Evolutionary conservation across 2,888 invertebrate species (phyloP).

Genomic region (Poecilobothrus nobilitatus): DNA sequence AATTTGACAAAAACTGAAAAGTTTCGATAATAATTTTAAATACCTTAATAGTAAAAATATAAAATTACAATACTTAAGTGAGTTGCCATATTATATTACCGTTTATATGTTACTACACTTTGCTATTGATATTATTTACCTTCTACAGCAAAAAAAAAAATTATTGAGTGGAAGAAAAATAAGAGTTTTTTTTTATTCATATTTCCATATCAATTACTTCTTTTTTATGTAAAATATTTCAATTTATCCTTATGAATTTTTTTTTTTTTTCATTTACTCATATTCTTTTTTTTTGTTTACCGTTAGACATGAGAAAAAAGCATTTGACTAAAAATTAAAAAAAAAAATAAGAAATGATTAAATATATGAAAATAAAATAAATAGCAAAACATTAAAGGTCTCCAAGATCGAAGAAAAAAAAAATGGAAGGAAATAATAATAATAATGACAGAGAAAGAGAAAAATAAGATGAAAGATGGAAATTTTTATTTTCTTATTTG

Average conservation of each 20-base stretch:
- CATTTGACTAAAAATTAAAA: background rate
- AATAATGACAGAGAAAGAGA: background rate
- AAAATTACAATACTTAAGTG: too few relatives aligned
- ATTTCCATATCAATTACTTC: background rate
- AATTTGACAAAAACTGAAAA: too few relatives aligned
- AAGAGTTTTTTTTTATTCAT: background rate
- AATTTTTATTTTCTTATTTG: background rate
- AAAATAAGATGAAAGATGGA: background rate
- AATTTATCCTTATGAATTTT: background rate
- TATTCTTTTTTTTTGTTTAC: too few relatives aligned
- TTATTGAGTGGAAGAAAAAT: background rate
- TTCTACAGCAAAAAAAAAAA: too few relatives aligned
- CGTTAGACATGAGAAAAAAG: too few relatives aligned
- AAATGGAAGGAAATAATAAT: background rate
- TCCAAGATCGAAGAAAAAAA: background rate
- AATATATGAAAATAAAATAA: background rate
- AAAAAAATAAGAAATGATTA: background rate
- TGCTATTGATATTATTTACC: background rate
- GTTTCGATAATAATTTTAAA: too few relatives aligned
- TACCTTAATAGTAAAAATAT: too few relatives aligned
- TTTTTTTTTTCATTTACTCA: background rate
- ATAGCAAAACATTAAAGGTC: background rate
- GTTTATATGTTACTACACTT: too few relatives aligned
- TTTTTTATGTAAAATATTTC: background rate
- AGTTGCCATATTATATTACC: too few relatives aligned